Base-by-base conservation (phyloP, 2,113 vertebrate species). In the Acrocephalus kingi region DNA sequence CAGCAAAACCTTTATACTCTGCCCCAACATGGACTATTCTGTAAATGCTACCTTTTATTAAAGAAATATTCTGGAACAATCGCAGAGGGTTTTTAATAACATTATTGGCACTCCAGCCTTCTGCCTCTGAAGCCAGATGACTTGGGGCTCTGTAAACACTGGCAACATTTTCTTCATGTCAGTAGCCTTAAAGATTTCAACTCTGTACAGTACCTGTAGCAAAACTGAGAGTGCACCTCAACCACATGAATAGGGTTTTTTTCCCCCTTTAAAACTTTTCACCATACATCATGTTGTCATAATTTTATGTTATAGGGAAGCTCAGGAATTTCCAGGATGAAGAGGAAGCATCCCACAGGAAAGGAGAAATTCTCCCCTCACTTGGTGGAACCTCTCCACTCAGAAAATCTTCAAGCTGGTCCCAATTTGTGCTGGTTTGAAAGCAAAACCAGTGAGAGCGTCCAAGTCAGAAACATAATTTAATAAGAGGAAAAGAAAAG, bases 51-150 rank as follows among this genome's bases (percentile, higher is more conserved):
- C 73, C 93, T 94, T 94, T 92, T 96, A 96, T 95, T 95, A 94
- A 93, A 94, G 73, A 96, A 96, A 80, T 92, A 92, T 72, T 93
- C 92, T 96, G 90, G 91, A 97, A 95, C 90, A 82, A 78, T 90
- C 0, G 74, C 58, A 93, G 91, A 96, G 91, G 46, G 76, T 66
- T 94, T 94, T 95, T 92, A 96, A 96, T 87, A 90, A 86, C 1
- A 2, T 88, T 96, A 89, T 68, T 96, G 95, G 92, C 94, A 87
- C 81, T 86, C 63, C 74, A 96, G 87, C 67, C 59, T 79, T 55
- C 72, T 96, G 56, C 86, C 63, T 89, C 82, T 68, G 78, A 89
- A 93, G 83, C 92, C 90, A 93, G 90, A 96, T 91, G 76, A 58
- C 94, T 20, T 30, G 93, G 49, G 94, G 94, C 91, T 76, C 82